Percentiles rank a stretch among this genome's conserved stretches.
Conservation (phyloP, 2,888 invertebrate species). For the Hirtodrosophila duncani region DNA sequence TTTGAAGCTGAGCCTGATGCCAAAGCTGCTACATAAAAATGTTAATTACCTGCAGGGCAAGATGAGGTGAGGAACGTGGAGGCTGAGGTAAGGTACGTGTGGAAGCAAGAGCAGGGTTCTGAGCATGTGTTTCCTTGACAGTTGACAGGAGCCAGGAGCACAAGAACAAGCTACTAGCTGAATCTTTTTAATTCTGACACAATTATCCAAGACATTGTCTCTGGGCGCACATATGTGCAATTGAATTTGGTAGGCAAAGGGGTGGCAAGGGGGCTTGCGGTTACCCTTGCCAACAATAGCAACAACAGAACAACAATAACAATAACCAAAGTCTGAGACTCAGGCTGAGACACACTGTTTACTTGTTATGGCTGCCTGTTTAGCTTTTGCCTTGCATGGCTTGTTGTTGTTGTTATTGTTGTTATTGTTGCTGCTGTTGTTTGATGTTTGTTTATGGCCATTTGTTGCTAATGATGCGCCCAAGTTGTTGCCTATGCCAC, state of each 20-base stretch:
- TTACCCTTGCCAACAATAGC: too few species aligned
- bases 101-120: conserved; percentile 28
- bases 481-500: conserved; percentile 7
- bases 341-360: too few species aligned
- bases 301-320: too few species aligned
- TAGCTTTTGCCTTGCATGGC: conserved; percentile 11
- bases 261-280: too few species aligned
- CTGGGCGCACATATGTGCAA: conserved; percentile 62
- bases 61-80: neutral
- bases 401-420: too few species aligned
- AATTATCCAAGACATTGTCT: conserved; percentile 55
- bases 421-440: conserved; percentile 29
- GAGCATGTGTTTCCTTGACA: conserved; percentile 10
- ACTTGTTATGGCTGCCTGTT: conserved; percentile 27
- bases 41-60: conserved; percentile 58
- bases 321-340: too few species aligned
- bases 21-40: conserved; percentile 64
- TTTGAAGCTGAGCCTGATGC: conserved; percentile 12
- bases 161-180: conserved; percentile 13
- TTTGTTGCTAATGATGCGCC: conserved; percentile 56
- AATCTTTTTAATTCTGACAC: conserved; percentile 58
- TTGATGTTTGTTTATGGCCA: conserved; percentile 53
- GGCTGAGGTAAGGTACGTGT: conserved; percentile 1
- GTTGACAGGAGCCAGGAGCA: neutral
- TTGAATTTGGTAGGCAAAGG: conserved; percentile 29